phyloP scores from a whole-genome alignment of 1,140 invertebrate species.

The Lepidotrigona ventralis region DNA sequence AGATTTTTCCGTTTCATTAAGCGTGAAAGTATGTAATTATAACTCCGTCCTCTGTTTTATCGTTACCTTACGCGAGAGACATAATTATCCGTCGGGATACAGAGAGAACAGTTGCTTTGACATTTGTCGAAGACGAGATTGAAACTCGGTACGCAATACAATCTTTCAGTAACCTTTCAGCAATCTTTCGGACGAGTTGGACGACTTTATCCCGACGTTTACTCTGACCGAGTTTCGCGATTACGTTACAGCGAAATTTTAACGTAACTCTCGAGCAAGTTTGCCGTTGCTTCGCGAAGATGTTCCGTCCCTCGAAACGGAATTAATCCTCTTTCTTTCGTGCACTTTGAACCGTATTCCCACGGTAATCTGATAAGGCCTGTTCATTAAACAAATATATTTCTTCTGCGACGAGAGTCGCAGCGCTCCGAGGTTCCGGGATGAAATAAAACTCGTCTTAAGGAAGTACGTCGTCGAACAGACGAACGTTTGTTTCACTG shows the following conservation, averaged over 20 bases:
- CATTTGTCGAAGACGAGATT: conserved; percentile 41
- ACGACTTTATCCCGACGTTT: conserved; percentile 39
- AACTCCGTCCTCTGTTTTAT: background rate
- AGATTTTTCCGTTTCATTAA: background rate
- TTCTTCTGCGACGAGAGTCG: background rate
- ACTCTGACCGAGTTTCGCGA: conserved; percentile 24
- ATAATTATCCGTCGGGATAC: background rate
- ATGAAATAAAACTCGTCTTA: background rate
- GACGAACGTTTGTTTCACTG: no score
- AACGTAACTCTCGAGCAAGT: background rate
- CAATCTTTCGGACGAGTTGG: conserved; percentile 38
- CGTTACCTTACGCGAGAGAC: background rate
- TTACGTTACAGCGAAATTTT: conserved; percentile 34
- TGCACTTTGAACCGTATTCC: background rate
- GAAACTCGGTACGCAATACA: background rate
- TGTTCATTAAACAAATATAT: background rate
- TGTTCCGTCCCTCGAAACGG: conserved; percentile 42
- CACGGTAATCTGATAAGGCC: background rate
- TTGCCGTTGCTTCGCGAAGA: conserved; percentile 8
- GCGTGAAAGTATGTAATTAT: background rate
- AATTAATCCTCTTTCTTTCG: conserved; percentile 21
- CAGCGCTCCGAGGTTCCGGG: background rate
- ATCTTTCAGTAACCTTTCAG: background rate
- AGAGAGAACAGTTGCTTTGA: background rate
- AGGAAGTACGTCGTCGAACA: no score